phyloP scores from a whole-genome alignment of 2,888 invertebrate genomes.

The Pseudanteris insignis region DNA sequence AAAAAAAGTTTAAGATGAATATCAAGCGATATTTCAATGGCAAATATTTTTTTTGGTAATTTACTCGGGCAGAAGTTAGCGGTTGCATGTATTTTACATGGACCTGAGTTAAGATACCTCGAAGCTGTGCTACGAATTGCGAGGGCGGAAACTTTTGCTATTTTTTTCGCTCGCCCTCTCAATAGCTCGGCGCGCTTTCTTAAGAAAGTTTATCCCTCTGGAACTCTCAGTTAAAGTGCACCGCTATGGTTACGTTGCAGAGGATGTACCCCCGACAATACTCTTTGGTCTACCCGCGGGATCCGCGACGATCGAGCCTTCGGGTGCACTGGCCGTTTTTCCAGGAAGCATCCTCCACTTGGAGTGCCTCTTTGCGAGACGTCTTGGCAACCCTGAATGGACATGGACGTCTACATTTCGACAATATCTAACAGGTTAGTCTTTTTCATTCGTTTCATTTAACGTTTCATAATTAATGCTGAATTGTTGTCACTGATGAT shows the following conservation, averaged over 20 bases:
- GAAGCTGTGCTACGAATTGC: slow-evolving; percentile 31
- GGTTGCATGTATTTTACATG: slow-evolving; percentile 16
- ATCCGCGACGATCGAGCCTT: slow-evolving; percentile 81
- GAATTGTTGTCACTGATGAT: not conserved
- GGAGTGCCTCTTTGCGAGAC: slow-evolving; percentile 82
- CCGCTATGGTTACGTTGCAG: slow-evolving; percentile 65
- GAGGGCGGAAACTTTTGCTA: slow-evolving; percentile 21
- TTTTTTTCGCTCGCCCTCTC: slow-evolving; percentile 15
- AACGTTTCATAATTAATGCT: too few relatives aligned
- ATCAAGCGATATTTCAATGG: too few relatives aligned
- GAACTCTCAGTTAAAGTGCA: slow-evolving; percentile 37
- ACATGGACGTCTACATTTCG: slow-evolving; percentile 85
- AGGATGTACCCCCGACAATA: slow-evolving; percentile 85
- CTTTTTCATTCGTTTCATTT: not conserved
- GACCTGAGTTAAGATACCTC: slow-evolving; percentile 29
- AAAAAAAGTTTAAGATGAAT: too few relatives aligned
- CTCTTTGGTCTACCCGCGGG: slow-evolving; percentile 80
- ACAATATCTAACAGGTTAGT: slow-evolving; percentile 79
- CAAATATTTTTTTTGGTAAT: slow-evolving; percentile 15
- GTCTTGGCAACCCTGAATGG: slow-evolving; percentile 86
- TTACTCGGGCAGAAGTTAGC: slow-evolving; percentile 1
- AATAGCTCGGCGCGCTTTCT: slow-evolving; percentile 26
- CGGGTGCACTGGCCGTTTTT: slow-evolving; percentile 81
- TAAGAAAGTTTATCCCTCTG: slow-evolving; percentile 42
- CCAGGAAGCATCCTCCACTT: slow-evolving; percentile 83